These are phyloP conservation scores for Agrenia bidenticulata DNA, from an alignment of 2,888 invertebrate species.

Conservation along the genomic window DNA sequence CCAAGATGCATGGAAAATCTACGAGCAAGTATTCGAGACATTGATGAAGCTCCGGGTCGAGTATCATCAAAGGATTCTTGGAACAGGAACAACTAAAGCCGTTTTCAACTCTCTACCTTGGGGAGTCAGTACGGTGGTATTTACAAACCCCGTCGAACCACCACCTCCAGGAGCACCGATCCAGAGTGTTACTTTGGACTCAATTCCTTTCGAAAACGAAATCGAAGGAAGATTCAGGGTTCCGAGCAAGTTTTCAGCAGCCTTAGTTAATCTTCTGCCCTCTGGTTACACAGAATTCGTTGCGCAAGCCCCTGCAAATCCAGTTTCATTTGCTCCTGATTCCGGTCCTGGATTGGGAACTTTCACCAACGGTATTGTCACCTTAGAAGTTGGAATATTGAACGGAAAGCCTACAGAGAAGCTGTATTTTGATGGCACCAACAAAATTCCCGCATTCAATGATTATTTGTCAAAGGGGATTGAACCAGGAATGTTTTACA, in stretches of 20 bases:
- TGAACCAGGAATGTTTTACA: constrained; percentile 42
- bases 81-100: constrained; percentile 27
- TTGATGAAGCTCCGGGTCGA: constrained; percentile 30
- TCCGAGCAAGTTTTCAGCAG: constrained; percentile 41
- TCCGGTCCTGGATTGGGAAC: neutral
- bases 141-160: constrained; percentile 25
- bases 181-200: constrained; percentile 30
- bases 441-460: constrained; percentile 21
- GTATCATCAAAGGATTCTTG: constrained; percentile 36
- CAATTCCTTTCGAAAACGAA: constrained; percentile 29
- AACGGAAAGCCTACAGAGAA: neutral
- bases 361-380: neutral
- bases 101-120: constrained; percentile 44
- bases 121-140: constrained; percentile 43
- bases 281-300: constrained; percentile 31
- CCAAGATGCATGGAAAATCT: constrained; percentile 55
- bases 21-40: constrained; percentile 33
- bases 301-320: constrained; percentile 25
- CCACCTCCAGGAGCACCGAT: constrained; percentile 32
- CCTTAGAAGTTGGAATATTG: neutral
- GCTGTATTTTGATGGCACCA: constrained; percentile 10
- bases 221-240: constrained; percentile 37
- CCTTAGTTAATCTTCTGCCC: constrained; percentile 36
- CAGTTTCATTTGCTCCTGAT: constrained; percentile 19
- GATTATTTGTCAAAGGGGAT: constrained; percentile 34